These are phyloP conservation scores for Argyra leucocephala DNA, from an alignment of 2,888 invertebrate genomes.

Conservation along the genomic window DNA sequence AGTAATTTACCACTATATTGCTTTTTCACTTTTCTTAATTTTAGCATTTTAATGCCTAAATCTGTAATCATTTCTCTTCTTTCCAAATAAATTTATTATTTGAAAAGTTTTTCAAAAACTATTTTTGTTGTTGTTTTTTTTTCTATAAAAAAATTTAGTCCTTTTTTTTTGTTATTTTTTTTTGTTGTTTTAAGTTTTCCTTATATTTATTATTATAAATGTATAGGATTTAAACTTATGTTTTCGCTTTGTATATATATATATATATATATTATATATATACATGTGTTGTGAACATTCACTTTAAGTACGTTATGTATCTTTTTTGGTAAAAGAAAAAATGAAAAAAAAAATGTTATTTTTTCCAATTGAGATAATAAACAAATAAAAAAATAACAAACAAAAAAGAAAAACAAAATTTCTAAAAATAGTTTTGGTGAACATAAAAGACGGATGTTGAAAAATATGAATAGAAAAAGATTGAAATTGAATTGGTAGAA, in stretches of 20 bases:
- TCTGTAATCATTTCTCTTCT: not conserved
- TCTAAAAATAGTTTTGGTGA: not conserved
- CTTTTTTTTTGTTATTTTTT: no score
- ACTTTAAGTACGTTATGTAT: not conserved
- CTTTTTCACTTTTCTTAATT: not conserved
- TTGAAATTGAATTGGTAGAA: not conserved
- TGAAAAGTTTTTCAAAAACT: not conserved
- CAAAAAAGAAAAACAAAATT: not conserved
- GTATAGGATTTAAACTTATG: no score
- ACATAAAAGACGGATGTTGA: not conserved
- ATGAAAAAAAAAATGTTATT: not conserved
- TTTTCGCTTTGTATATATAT: no score
- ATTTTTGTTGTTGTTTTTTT: no score
- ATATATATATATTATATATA: not conserved
- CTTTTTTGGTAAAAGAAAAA: not conserved
- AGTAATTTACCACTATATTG: no score
- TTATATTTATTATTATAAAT: no score
- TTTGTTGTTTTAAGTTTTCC: no score
- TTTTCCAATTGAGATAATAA: not conserved
- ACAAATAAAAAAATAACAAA: not conserved
- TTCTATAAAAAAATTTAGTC: no score
- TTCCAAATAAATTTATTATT: not conserved
- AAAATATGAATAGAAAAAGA: not conserved
- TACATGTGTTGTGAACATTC: not conserved
- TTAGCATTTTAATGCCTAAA: not conserved